phyloP scores from a whole-genome alignment of 2,113 vertebrate species.

The Mungos mungo region DNA sequence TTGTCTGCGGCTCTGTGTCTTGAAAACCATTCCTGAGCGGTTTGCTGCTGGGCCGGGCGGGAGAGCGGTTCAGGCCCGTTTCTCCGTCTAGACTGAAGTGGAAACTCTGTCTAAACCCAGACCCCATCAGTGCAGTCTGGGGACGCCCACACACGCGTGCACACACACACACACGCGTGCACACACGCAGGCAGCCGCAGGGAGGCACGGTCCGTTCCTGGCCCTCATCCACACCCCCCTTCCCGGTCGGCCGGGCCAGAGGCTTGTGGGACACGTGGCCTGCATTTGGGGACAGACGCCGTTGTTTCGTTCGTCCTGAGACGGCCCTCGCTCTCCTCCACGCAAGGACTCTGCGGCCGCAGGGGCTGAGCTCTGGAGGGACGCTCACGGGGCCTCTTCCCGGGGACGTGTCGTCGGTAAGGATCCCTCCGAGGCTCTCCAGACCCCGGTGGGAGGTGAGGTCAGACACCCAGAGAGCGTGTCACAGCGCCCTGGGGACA shows the following conservation, averaged over 20 bases:
- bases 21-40: not conserved
- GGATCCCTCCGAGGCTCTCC: not conserved
- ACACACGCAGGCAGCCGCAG: rapidly evolving
- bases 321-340: rapidly evolving
- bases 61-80: rapidly evolving
- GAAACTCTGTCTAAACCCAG: not conserved
- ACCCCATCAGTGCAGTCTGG: no score
- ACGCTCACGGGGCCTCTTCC: not conserved
- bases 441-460: not conserved
- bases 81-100: no score
- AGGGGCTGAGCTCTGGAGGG: not conserved
- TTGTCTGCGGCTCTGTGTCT: not conserved
- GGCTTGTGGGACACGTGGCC: rapidly evolving
- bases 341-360: not conserved
- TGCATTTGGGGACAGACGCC: rapidly evolving
- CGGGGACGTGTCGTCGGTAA: not conserved
- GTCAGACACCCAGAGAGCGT: rapidly evolving
- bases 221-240: not conserved
- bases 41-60: not conserved
- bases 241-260: not conserved
- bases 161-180: rapidly evolving
- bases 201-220: no score
- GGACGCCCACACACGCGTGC: rapidly evolving
- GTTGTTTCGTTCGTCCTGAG: not conserved
- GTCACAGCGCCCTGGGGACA: rapidly evolving